These are phyloP conservation scores for Frankliniella fusca DNA, from an alignment of 2,888 invertebrate species.

Conservation along the genomic window DNA sequence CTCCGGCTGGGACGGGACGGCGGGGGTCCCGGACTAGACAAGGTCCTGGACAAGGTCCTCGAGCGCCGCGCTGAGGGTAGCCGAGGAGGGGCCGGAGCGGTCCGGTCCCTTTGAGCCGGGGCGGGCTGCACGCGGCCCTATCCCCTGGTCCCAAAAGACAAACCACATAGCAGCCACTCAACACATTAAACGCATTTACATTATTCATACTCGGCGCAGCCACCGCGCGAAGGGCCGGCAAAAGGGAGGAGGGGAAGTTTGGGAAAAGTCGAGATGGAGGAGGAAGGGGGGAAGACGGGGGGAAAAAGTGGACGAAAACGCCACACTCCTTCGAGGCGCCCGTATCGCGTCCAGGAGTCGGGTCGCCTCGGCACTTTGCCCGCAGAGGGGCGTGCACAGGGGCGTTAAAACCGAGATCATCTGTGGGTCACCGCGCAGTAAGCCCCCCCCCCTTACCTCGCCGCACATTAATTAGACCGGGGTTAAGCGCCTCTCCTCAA, in stretches of 20 bases:
- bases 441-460: background rate
- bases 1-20: background rate
- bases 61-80: too few species aligned
- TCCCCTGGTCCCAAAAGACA: slow-evolving; percentile 17
- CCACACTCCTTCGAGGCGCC: background rate
- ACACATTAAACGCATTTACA: slow-evolving; percentile 20
- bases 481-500: too few species aligned
- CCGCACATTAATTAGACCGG: background rate
- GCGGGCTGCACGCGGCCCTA: background rate
- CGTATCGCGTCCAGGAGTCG: background rate
- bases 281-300: too few species aligned
- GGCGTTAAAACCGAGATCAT: background rate
- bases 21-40: background rate
- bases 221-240: background rate
- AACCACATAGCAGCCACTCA: slow-evolving; percentile 19
- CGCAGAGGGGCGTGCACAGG: too few species aligned
- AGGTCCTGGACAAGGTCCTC: background rate
- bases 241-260: background rate
- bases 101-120: background rate
- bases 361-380: too few species aligned
- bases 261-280: too few species aligned
- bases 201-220: slow-evolving; percentile 6
- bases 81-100: background rate
- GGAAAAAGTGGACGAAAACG: background rate
- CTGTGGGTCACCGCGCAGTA: background rate